Conservation (phyloP, 2,797 vertebrate genomes). For the Bryconaethiops microstoma region DNA sequence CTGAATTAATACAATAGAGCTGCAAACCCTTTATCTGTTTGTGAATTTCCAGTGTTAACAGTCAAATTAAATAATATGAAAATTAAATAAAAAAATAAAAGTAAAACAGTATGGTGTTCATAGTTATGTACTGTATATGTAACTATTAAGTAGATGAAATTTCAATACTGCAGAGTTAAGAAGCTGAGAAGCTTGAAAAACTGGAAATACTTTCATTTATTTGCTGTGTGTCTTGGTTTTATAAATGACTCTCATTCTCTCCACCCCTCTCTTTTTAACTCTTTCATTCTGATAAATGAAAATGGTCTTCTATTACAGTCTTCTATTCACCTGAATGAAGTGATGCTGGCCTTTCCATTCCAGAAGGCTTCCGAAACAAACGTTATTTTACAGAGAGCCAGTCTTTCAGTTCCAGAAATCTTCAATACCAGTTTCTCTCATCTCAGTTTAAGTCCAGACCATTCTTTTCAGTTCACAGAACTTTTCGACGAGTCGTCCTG, state of each 20-base stretch:
- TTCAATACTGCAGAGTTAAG: slow-evolving; percentile 29
- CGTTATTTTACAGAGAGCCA: not conserved
- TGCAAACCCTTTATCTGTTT: slow-evolving; percentile 52
- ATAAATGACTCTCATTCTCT: not conserved
- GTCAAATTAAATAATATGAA: slow-evolving; percentile 70
- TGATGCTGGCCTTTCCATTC: not conserved
- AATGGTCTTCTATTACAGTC: not conserved
- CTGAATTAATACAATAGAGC: slow-evolving; percentile 44
- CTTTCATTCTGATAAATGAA: not conserved
- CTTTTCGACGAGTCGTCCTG: not conserved
- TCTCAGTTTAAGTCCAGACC: not conserved
- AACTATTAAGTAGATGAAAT: slow-evolving; percentile 37
- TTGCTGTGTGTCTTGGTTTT: not conserved
- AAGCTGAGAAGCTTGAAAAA: slow-evolving; percentile 14
- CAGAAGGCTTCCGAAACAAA: not conserved
- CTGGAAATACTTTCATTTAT: not conserved
- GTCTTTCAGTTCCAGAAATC: not conserved
- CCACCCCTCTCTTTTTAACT: not conserved
- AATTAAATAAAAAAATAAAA: slow-evolving; percentile 64
- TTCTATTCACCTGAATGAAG: not conserved
- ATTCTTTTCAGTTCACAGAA: not conserved
- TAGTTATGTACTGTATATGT: slow-evolving; percentile 39
- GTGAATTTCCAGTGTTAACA: slow-evolving; percentile 78
- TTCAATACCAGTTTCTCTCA: not conserved
- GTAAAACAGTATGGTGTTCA: slow-evolving; percentile 58